Base-by-base conservation (phyloP, 2,113 vertebrate genomes). In the Brachypteracias leptosomus region DNA sequence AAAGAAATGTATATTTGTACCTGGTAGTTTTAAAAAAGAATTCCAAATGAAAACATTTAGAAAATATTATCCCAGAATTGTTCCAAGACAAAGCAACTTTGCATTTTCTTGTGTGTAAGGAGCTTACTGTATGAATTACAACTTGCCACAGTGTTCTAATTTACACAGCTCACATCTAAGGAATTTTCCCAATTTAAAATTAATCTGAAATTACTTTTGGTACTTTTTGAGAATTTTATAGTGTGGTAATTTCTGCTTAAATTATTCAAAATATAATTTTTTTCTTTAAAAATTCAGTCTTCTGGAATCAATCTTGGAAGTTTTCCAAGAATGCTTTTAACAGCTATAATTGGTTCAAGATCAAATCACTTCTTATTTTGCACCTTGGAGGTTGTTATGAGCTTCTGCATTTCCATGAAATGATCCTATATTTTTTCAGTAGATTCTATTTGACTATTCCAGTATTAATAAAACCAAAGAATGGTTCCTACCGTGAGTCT, bases 381-480 rank as follows among this genome's bases (percentile, higher is more conserved):
- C 47, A 94, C 92, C 49, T 92, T 95, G 52, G 35, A 92, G 38
- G 36, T 68, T 96, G 47, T 76, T 96, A 88, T 38, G 58, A 96
- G 85, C 38, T 91, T 93, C 87, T 91, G n/a, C 49, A 89, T 92
- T 91, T 94, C 61, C 68, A 95, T 95, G 94, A 97, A 92, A 78
- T 73, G 59, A 93, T 92, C 68, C 73, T 65, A 68, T 96, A 85
- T 88, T 96, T 97, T 68, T 85, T 97, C 93, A 93, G 58, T 94
- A 97, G 97, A 94, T 96, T 78, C 91, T 85, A 81, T 93, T 97
- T 96, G 65, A 79, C 51, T 95, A 90, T 96, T 92, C 89, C 81
- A 96, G 74, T 96, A 97, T 98, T 98, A 98, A 97, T 95, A 93
- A 97, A 97, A 97, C 66, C 47, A 97, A 94, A 97, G 78, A 89